Evolutionary conservation across 2,113 vertebrate species (phyloP).

Genomic region (Macroglossus sobrinus): DNA sequence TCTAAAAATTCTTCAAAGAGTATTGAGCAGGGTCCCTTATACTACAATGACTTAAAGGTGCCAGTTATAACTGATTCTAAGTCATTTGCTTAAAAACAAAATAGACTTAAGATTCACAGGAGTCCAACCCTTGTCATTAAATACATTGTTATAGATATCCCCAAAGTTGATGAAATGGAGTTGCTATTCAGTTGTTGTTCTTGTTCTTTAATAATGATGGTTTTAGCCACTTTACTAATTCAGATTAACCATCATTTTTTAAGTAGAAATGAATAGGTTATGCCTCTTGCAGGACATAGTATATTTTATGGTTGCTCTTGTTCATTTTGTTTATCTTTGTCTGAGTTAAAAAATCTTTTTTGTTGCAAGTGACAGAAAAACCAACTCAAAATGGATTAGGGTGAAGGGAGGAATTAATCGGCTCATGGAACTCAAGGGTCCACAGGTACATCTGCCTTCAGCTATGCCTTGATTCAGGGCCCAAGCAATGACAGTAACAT

Average conservation of each 20-base stretch:
- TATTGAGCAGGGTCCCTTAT: background rate
- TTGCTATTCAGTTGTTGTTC: background rate
- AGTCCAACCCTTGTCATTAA: background rate
- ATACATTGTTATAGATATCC: background rate
- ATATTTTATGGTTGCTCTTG: background rate
- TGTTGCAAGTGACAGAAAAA: background rate
- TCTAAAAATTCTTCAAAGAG: background rate
- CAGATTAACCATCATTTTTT: background rate
- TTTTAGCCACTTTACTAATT: background rate
- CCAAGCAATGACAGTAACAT: background rate
- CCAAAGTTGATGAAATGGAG: background rate
- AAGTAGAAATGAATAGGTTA: background rate
- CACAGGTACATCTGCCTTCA: background rate
- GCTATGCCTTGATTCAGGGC: background rate
- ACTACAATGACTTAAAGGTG: background rate
- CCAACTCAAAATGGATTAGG: background rate
- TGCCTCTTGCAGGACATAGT: background rate
- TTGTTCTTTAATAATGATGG: background rate
- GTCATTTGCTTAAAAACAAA: background rate
- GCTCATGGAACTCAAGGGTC: background rate
- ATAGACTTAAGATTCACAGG: background rate
- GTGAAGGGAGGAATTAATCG: background rate
- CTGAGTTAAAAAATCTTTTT: background rate
- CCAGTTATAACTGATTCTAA: background rate
- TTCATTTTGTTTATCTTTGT: background rate